Evolutionary conservation across 2,113 vertebrate species (phyloP).

Genomic region (Corvus cornix): DNA sequence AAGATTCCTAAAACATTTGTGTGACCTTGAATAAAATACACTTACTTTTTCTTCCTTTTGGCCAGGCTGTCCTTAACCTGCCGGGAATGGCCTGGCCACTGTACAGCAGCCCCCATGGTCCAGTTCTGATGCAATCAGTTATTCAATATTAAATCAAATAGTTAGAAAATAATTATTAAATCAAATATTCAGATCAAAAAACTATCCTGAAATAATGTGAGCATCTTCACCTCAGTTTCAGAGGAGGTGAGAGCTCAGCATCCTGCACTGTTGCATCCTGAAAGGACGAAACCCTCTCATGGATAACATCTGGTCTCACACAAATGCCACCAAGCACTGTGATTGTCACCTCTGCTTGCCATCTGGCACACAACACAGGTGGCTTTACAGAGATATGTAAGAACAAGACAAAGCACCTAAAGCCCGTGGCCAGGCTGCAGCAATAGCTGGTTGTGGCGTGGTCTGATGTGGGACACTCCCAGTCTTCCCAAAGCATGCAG

Average conservation of each 20-base stretch:
- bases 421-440: not conserved
- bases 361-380: not conserved
- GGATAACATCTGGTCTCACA: not conserved
- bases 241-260: not conserved
- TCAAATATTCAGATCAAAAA: not conserved
- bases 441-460: not conserved
- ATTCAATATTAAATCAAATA: not conserved
- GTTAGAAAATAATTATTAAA: not conserved
- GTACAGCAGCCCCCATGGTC: not conserved
- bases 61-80: not conserved
- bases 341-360: not conserved
- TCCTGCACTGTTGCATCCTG: not conserved
- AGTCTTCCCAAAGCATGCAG: not conserved
- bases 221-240: not conserved
- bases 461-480: not conserved
- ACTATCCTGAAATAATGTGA: not conserved
- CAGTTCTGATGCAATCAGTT: not conserved
- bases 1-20: not conserved
- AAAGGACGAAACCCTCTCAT: not conserved
- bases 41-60: not conserved
- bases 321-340: not conserved
- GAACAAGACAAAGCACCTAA: not conserved
- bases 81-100: not conserved
- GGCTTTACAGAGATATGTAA: not conserved
- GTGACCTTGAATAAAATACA: not conserved